Evolutionary conservation across 2,797 vertebrate genomes (phyloP).

Genomic region (Gymnothorax javanicus): DNA sequence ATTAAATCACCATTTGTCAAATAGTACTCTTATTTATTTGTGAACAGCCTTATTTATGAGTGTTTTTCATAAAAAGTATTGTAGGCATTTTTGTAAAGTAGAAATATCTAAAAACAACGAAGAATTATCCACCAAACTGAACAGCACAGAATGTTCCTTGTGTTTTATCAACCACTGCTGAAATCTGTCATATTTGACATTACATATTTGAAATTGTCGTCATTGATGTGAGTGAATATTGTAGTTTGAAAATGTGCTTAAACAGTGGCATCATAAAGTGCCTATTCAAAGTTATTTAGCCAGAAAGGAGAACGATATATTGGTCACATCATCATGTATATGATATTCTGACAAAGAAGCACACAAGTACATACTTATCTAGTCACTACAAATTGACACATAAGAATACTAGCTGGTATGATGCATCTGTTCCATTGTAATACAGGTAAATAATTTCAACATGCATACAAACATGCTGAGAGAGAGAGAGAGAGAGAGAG

Average conservation of each 20-base stretch:
- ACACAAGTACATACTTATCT: neutral
- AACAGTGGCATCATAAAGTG: slow-evolving; percentile 29
- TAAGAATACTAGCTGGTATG: neutral
- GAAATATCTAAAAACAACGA: slow-evolving; percentile 41
- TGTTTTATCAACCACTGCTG: slow-evolving; percentile 18
- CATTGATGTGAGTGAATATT: slow-evolving; percentile 15
- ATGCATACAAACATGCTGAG: neutral
- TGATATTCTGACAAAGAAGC: neutral
- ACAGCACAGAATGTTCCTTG: slow-evolving; percentile 50
- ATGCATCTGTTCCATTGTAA: neutral
- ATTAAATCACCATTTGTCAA: slow-evolving; percentile 33
- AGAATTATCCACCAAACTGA: slow-evolving; percentile 58
- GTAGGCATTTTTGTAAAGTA: slow-evolving; percentile 47
- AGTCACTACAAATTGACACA: neutral
- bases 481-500: neutral
- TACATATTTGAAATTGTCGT: slow-evolving; percentile 25
- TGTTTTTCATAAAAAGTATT: slow-evolving; percentile 41
- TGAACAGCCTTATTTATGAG: slow-evolving; percentile 20
- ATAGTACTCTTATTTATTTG: slow-evolving; percentile 25
- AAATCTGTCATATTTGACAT: slow-evolving; percentile 8
- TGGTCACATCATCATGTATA: no score
- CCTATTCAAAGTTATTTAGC: slow-evolving; percentile 37
- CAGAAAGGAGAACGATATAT: slow-evolving; percentile 16
- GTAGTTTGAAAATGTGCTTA: slow-evolving; percentile 3
- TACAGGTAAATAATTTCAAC: neutral